These are phyloP conservation scores for Catonia carolina DNA, from an alignment of 2,888 invertebrate genomes.

Conservation along the genomic window DNA sequence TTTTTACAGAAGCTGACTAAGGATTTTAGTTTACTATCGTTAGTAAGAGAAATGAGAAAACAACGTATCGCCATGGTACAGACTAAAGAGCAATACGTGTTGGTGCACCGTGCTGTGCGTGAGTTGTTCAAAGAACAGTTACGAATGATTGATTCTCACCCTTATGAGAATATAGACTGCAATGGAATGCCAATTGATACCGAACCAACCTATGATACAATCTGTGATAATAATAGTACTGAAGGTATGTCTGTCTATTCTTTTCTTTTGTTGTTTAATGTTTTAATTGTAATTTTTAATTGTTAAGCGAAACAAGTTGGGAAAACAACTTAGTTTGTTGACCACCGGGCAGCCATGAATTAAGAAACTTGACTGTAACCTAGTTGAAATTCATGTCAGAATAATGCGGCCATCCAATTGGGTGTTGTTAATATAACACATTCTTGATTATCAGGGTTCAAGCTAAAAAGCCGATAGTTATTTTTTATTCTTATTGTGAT, in stretches of 20 bases:
- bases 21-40: slow-evolving; percentile 46
- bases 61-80: slow-evolving; percentile 51
- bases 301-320: too few species aligned
- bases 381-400: too few species aligned
- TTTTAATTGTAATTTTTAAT: too few species aligned
- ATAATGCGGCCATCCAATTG: too few species aligned
- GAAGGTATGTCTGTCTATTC: slow-evolving; percentile 30
- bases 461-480: too few species aligned
- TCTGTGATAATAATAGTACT: slow-evolving; percentile 29
- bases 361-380: too few species aligned
- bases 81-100: slow-evolving; percentile 50
- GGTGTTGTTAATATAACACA: too few species aligned
- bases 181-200: slow-evolving; percentile 41
- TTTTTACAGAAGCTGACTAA: slow-evolving; percentile 43
- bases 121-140: slow-evolving; percentile 49
- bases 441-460: too few species aligned
- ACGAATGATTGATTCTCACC: slow-evolving; percentile 48
- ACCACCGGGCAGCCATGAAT: too few species aligned
- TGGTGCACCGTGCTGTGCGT: slow-evolving; percentile 49
- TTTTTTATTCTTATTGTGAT: too few species aligned
- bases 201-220: slow-evolving; percentile 39
- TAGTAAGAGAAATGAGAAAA: slow-evolving; percentile 48
- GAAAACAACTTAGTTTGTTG: too few species aligned
- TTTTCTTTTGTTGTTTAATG: not conserved
- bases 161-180: slow-evolving; percentile 47